Evolutionary conservation across 1,140 invertebrate species (phyloP), one percentile per base, ranked within the genome.

Genomic region (Xylocopa sonorina): DNA sequence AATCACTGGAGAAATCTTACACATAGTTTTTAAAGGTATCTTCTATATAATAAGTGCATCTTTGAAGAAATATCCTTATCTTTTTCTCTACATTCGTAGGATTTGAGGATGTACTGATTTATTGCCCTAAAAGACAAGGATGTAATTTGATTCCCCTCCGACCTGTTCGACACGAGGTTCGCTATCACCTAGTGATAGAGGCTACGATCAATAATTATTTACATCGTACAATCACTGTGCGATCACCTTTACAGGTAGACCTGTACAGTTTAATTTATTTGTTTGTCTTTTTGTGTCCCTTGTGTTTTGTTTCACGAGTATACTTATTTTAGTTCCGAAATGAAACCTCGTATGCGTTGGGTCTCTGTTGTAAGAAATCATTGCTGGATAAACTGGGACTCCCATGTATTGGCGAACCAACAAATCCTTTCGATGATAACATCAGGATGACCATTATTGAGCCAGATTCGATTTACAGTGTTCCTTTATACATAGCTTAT

Each of bases 401-500:
- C 3, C 94, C 94, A 32, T 91, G 94, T 4, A 94, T 96, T 16
- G 95, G 96, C 7, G 94, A 96, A 71, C 93, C 95, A 18, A 94
- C 94, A 21, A 97, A 97, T 92, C 96, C 96, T 0, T 97, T 97
- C 90, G 95, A 96, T 82, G 95, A 96, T 38, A 95, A 95, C 57
- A 95, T 96, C 90, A 94, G 95, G 73, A 94, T 97, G 69, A 93
- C 94, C 2, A 95, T 96, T 27, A 91, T 98, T 16, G 96, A 96
- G 83, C 95, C 96, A 2, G 95, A 96, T 80, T 95, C 96, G 80
- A 94, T 94, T 1, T 97, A 95, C 88, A 95, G 95, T 84, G 94
- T 97, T 55, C 97, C 97, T 21, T 91, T 97, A 29, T 95, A 95
- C 84, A 94, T 97, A 32, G 96, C 97, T 6, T 97, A 97, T 89